Percentiles rank a stretch among this genome's conserved stretches.
phyloP scores from a whole-genome alignment of 2,888 invertebrate genomes.

The Barypeithes pellucidus region DNA sequence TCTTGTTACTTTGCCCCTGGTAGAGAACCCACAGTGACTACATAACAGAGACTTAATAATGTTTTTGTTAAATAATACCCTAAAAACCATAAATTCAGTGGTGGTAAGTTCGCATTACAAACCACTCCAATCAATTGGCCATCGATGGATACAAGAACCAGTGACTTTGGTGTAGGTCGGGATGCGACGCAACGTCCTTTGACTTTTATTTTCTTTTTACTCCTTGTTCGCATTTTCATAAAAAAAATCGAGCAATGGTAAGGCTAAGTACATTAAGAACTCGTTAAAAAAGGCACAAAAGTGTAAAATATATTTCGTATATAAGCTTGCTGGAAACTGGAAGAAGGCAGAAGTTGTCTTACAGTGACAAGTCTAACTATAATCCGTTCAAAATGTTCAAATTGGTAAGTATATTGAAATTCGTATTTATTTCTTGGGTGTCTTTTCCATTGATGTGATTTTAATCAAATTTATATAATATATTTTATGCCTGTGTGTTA shows the following conservation, averaged over 20 bases:
- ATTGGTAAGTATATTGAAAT: conserved; percentile 34
- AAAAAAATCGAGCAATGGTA: conserved; percentile 22
- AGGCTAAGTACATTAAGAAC: conserved; percentile 18
- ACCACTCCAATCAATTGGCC: background rate
- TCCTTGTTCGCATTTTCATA: background rate
- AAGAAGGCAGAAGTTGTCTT: conserved; percentile 42
- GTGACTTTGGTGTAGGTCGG: conserved; percentile 3
- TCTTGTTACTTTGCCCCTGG: no score
- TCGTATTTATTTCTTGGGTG: background rate
- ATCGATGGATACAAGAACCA: conserved; percentile 18
- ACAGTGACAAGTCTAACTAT: conserved; percentile 41
- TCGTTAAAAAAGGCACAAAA: conserved; percentile 22
- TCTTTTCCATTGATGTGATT: no score
- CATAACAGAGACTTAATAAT: no score
- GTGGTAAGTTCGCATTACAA: no score
- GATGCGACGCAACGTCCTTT: background rate
- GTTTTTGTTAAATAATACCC: no score
- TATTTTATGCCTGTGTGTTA: no score
- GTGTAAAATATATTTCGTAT: conserved; percentile 26
- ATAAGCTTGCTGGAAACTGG: conserved; percentile 31
- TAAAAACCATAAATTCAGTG: no score
- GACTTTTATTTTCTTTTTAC: conserved; percentile 17
- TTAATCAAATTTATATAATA: no score
- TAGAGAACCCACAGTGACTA: no score
- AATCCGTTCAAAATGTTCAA: conserved; percentile 42